A percentile compares a stretch with the other conserved stretches of the same genome.
phyloP scores from a whole-genome alignment of 1,140 invertebrate species.

The Cydia pomonella region DNA sequence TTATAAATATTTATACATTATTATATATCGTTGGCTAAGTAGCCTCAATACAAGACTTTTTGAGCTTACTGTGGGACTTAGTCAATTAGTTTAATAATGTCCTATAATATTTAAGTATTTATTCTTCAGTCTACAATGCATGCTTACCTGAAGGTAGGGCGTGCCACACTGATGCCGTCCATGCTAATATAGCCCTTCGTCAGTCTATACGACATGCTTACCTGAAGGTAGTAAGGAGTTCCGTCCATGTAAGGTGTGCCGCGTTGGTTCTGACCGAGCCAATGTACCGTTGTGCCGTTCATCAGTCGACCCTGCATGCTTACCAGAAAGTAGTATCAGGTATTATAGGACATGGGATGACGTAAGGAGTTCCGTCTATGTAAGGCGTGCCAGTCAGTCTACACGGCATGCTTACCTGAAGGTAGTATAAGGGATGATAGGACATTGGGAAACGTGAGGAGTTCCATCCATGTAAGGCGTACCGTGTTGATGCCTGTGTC shows the following conservation, averaged over 20 bases:
- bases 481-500: too few relatives aligned
- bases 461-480: slow-evolving; percentile 95
- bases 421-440: slow-evolving; percentile 90
- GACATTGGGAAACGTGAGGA: slow-evolving; percentile 94
- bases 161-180: slow-evolving; percentile 80
- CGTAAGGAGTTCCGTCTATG: slow-evolving; percentile 42
- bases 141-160: slow-evolving; percentile 88
- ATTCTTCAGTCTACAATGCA: neutral
- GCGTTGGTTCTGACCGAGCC: too few relatives aligned
- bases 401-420: slow-evolving; percentile 84
- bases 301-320: too few relatives aligned
- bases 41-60: too few relatives aligned
- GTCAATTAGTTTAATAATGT: too few relatives aligned
- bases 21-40: too few relatives aligned
- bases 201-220: neutral
- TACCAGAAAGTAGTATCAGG: slow-evolving; percentile 80
- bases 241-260: too few relatives aligned
- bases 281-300: neutral
- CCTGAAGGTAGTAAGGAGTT: too few relatives aligned
- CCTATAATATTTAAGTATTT: too few relatives aligned
- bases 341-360: slow-evolving; percentile 94
- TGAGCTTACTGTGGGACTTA: too few relatives aligned
- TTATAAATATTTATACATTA: too few relatives aligned
- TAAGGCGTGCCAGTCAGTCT: neutral
- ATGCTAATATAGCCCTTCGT: neutral